Conservation (phyloP, 2,113 vertebrate species). For the Lota lota region DNA sequence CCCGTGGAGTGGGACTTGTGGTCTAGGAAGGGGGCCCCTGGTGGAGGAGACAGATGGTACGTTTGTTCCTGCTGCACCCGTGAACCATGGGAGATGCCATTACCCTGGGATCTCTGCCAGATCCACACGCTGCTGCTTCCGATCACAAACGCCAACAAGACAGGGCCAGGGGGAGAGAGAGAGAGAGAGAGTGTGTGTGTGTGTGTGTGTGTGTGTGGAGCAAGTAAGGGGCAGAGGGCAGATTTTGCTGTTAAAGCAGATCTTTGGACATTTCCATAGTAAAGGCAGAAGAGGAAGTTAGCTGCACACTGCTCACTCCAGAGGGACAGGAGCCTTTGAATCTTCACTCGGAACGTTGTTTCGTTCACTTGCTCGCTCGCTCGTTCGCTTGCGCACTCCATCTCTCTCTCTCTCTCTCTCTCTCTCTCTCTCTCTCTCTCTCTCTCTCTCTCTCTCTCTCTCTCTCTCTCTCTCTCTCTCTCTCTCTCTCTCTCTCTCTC, state of each 20-base stretch:
- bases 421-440: not conserved
- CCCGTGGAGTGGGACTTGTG: not conserved
- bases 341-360: not conserved
- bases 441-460: not conserved
- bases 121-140: constrained; percentile 30
- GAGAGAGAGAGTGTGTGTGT: not conserved
- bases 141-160: constrained; percentile 48
- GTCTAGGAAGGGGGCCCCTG: constrained; percentile 34
- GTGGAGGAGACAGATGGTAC: constrained; percentile 59
- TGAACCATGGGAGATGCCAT: constrained; percentile 53
- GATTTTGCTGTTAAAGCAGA: too few relatives aligned
- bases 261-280: too few relatives aligned
- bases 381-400: too few relatives aligned
- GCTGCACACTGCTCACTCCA: not conserved
- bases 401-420: not conserved
- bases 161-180: constrained; percentile 26
- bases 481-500: not conserved
- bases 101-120: constrained; percentile 58
- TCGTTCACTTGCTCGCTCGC: not conserved
- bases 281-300: constrained; percentile 13
- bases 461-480: not conserved
- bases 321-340: not conserved
- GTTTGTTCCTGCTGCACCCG: constrained; percentile 53
- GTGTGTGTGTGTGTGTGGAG: not conserved
- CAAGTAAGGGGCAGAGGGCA: too few relatives aligned